These are phyloP conservation scores for Limnodromus scolopaceus DNA, from an alignment of 2,797 vertebrate genomes.

Conservation along the genomic window DNA sequence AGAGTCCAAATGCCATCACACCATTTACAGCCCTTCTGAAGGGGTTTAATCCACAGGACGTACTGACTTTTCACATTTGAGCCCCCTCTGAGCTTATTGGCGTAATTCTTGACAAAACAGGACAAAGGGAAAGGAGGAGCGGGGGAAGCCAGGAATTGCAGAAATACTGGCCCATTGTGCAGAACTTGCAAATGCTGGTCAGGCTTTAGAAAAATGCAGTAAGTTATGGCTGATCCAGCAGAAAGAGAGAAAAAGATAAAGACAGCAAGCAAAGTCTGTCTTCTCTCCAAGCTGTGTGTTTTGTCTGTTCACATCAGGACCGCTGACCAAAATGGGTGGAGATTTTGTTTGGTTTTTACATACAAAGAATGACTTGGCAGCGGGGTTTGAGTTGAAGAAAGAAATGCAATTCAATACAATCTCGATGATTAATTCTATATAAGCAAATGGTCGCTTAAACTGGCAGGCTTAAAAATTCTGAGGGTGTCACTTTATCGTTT, in stretches of 20 bases:
- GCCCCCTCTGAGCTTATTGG: background rate
- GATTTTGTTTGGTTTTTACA: background rate
- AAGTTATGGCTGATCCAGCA: constrained; percentile 22
- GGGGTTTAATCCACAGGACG: background rate
- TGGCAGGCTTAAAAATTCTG: background rate
- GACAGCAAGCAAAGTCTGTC: background rate
- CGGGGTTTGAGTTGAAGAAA: background rate
- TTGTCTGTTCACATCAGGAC: background rate
- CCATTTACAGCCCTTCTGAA: background rate
- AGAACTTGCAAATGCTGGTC: background rate
- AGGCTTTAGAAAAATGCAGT: constrained; percentile 24
- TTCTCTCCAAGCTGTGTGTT: background rate
- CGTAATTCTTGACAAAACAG: background rate
- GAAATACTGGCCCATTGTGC: background rate
- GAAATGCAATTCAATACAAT: background rate
- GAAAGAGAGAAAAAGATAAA: background rate
- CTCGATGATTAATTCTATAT: background rate
- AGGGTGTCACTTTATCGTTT: background rate
- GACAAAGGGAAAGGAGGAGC: background rate
- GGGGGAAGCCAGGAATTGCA: background rate
- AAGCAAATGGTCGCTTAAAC: background rate
- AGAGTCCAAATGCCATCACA: background rate
- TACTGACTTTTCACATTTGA: background rate
- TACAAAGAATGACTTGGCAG: background rate
- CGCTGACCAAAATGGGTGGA: background rate